Evolutionary conservation across 2,113 vertebrate species (phyloP).

Genomic region (Heterotilapia buettikoferi): DNA sequence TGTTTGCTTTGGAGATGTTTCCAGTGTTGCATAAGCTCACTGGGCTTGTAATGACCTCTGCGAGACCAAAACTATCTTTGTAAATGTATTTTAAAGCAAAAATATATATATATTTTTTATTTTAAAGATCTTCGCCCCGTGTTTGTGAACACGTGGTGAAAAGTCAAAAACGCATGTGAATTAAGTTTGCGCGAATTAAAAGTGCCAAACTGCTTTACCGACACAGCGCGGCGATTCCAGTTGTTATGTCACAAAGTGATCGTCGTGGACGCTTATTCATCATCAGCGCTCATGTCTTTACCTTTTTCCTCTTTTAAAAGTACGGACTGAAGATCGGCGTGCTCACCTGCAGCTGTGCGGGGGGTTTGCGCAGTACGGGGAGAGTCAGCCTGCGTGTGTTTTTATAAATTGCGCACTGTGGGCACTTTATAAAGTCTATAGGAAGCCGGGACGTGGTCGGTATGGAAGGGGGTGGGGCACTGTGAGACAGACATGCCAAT

Average conservation of each 20-base stretch:
- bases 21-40: background rate
- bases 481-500: background rate
- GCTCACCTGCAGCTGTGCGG: slow-evolving; percentile 37
- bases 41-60: background rate
- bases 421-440: slow-evolving; percentile 30
- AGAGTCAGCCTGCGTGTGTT: background rate
- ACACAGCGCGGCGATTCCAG: background rate
- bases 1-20: background rate
- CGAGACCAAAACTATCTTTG: background rate
- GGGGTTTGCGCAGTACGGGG: background rate
- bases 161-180: background rate
- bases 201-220: background rate
- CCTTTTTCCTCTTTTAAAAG: background rate
- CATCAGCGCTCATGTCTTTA: background rate
- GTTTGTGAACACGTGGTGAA: background rate
- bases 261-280: background rate
- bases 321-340: background rate
- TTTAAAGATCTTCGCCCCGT: background rate
- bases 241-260: background rate
- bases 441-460: background rate
- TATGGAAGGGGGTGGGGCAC: slow-evolving; percentile 13
- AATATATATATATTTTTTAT: background rate
- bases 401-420: background rate
- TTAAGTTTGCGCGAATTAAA: background rate
- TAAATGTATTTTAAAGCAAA: background rate